Evolutionary conservation across 2,797 vertebrate genomes (phyloP).

Genomic region (Syncerus caffer): DNA sequence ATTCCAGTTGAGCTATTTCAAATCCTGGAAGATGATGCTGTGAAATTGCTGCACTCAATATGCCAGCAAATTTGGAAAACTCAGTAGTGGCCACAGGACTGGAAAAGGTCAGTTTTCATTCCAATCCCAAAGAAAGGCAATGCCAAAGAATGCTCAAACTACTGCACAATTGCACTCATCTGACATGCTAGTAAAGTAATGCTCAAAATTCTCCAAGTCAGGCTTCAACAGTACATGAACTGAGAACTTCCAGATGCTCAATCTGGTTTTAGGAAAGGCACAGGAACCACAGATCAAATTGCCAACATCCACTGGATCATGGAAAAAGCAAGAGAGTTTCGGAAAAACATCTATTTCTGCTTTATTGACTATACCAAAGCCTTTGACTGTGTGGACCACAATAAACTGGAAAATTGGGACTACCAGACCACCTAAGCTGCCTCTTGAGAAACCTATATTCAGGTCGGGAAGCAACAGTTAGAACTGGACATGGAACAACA

Average conservation of each 20-base stretch:
- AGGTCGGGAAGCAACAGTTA: neutral
- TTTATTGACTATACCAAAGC: neutral
- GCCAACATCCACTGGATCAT: neutral
- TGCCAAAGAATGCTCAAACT: neutral
- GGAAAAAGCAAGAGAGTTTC: neutral
- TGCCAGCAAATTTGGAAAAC: neutral
- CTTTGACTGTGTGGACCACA: neutral
- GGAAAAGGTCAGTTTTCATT: neutral
- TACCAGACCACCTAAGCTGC: neutral
- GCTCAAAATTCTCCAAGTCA: neutral
- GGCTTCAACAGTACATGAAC: neutral
- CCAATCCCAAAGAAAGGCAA: neutral
- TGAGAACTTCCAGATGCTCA: neutral
- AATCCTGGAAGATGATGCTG: neutral
- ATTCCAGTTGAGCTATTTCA: neutral
- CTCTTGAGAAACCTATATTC: neutral
- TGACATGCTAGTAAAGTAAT: neutral
- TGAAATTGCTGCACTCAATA: neutral
- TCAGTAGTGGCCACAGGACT: neutral
- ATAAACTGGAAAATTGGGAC: neutral
- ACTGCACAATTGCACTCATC: neutral
- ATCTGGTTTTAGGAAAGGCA: neutral
- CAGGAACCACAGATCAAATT: neutral
- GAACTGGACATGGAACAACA: neutral
- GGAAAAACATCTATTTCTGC: neutral